Evolutionary conservation across 2,797 vertebrate genomes (phyloP), one percentile per base, ranked within the genome.

Genomic region (Acrossocheilus fasciatus): DNA sequence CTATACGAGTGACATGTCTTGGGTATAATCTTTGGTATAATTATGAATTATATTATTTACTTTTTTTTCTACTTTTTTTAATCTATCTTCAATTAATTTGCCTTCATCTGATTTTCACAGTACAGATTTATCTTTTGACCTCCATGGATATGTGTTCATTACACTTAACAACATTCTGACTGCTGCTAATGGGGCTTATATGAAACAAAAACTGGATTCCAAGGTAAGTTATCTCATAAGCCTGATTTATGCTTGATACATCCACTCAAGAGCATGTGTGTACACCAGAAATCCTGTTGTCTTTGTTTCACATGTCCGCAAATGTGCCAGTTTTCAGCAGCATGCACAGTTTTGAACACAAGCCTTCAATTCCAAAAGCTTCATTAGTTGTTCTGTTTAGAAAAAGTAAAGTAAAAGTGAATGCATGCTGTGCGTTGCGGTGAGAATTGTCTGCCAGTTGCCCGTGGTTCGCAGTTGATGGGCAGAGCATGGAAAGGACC

Each of bases 191-290:
- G 98, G 98, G 4, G 98, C 94, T 5, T 99, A 97, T 0, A 94
- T 97, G 77, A 99, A 99, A 89, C 96, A 99, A 93, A 99, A 99
- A 92, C 95, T 99, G 47, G 98, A 99, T 86, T 98, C 98, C 1
- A 97, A 97, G 96, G 98, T 98, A 92, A 92, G 47, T 68, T 26
- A 54, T 45, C 41, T 39, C 2, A 18, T 66, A 66, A 52, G 11
- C 18, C 30, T 76, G 6, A 4, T 74, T 74, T 74, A 26, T n/a
- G 20, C 18, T n/a, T 23, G 2, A 77, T 11, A 23, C 26, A 30
- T 54, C 74, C n/a, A 41, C 74, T 26, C 14, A 34, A 41, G 17
- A 23, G 30, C 30, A 30, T 30, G 30, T 30, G 30, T 30, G 30
- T 30, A 26, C 26, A 26, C 26, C 26, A 26, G 26, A 26, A 26